Percentiles rank a stretch among this genome's conserved stretches.
These are phyloP conservation scores for Pseudocheirus occidentalis DNA, from an alignment of 2,797 vertebrate genomes.

Conservation along the genomic window DNA sequence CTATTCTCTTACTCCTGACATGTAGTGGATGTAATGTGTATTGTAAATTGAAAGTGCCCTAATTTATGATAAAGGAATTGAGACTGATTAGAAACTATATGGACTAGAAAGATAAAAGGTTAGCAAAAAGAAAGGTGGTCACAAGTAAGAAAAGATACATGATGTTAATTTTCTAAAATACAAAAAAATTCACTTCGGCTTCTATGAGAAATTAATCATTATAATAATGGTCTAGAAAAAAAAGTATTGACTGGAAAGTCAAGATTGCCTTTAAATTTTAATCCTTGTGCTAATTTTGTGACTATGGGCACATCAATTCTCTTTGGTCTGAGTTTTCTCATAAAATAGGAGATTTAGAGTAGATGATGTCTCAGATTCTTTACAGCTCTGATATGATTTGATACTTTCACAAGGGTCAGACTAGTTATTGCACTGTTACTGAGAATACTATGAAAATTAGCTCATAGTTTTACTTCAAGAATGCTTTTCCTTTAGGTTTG, in stretches of 20 bases:
- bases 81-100: conserved; percentile 69
- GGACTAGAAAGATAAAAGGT: conserved; percentile 59
- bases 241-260: background rate
- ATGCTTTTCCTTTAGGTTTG: background rate
- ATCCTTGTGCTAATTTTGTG: background rate
- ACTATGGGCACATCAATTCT: background rate
- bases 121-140: conserved; percentile 12
- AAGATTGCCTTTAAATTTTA: background rate
- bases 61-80: conserved; percentile 46
- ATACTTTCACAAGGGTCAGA: background rate
- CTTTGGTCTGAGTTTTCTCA: background rate
- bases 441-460: background rate
- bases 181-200: background rate
- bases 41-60: conserved; percentile 48
- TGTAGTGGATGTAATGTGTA: conserved; percentile 58
- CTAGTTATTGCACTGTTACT: background rate
- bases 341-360: background rate
- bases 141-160: conserved; percentile 46
- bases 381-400: background rate
- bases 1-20: conserved; percentile 39
- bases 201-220: background rate
- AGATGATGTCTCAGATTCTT: background rate
- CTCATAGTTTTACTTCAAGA: background rate
- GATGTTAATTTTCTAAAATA: background rate
- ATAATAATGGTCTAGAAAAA: background rate